Base-by-base conservation (phyloP, 2,888 invertebrate genomes). In the Aquatica leii region DNA sequence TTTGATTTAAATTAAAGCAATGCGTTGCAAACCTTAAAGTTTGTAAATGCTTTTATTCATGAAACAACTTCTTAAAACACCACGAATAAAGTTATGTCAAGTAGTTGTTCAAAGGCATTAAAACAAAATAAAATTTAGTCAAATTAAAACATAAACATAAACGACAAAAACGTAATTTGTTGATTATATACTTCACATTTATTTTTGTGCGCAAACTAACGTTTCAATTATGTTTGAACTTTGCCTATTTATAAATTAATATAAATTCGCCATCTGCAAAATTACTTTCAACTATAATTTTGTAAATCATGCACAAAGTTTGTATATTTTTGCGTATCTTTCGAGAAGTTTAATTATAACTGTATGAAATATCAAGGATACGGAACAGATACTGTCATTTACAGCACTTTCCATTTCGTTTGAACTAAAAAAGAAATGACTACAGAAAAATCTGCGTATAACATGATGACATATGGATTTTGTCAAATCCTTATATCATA, bases 181-280 rank as follows among this genome's bases (percentile, higher is more conserved):
- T n/a, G n/a, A n/a, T n/a, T n/a, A n/a, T n/a, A n/a, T n/a, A n/a
- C n/a, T n/a, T n/a, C n/a, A n/a, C n/a, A n/a, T n/a, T n/a, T n/a
- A n/a, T n/a, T n/a, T n/a, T n/a, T n/a, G n/a, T 21, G 35, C 17
- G 5, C n/a, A 4, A 2, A 18, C 8, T 18, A 18, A 46, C 46
- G 48, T 35, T 41, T 51, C 48, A 50, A 56, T 61, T 55, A 56
- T 20, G 51, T 50, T 50, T 35, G 43, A 46, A 46, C 56, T 54
- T n/a, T n/a, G n/a, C n/a, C n/a, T 40, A 37, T 61, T 55, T 56
- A 61, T 61, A 61, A 61, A 56, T 56, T 15, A 46, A 46, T 12
- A 43, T 15, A 43, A 55, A 50, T 40, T 11, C 48, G 41, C 55
- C 61, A 61, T 61, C 61, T 61, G 61, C 51, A 20, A 41, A 37